These are phyloP conservation scores for Ooceraea biroi DNA, from an alignment of 1,140 invertebrate genomes.

Conservation along the genomic window DNA sequence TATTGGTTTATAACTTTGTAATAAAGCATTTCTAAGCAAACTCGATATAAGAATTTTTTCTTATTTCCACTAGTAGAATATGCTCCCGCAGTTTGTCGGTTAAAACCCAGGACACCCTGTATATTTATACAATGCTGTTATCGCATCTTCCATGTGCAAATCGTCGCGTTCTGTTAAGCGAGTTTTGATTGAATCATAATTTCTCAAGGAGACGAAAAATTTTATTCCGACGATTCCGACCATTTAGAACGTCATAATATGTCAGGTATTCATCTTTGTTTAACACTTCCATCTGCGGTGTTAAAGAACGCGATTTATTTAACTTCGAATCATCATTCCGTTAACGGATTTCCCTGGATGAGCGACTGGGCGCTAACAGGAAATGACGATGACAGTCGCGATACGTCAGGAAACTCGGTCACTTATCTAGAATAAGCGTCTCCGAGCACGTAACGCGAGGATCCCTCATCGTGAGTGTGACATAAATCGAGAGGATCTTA, in stretches of 20 bases:
- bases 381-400: constrained; percentile 25
- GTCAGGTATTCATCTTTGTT: not conserved
- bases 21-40: no score
- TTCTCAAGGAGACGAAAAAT: no score
- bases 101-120: no score
- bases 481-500: constrained; percentile 58
- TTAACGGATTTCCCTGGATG: constrained; percentile 19
- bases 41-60: no score
- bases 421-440: constrained; percentile 64
- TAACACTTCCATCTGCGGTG: no score
- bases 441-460: constrained; percentile 27
- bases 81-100: no score
- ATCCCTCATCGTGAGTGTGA: constrained; percentile 37
- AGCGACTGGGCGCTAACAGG: not conserved
- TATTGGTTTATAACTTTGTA: no score
- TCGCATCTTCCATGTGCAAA: not conserved
- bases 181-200: not conserved
- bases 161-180: not conserved
- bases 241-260: no score
- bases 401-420: constrained; percentile 44
- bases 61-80: no score
- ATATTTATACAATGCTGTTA: not conserved
- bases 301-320: not conserved
- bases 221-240: no score
- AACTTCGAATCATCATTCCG: not conserved